Evolutionary conservation across 2,797 vertebrate genomes (phyloP), one percentile per base, ranked within the genome.

Genomic region (Oreortyx pictus): DNA sequence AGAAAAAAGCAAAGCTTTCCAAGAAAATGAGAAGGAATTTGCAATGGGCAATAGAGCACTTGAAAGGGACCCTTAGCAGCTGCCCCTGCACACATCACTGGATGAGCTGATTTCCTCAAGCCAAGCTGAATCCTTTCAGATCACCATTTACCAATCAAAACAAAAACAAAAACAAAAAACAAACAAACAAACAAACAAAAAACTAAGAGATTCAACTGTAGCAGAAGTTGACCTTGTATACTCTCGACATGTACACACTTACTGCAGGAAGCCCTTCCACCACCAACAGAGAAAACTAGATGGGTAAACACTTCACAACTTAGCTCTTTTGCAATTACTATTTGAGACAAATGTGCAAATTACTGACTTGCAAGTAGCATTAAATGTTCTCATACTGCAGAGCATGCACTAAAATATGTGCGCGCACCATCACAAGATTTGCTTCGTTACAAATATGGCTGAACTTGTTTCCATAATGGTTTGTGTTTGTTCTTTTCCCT

Each of bases 391-490:
- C 71, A 60, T 86, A 37, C 50, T 94, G 92, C 94, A 96, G 85
- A 95, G 80, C 85, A 64, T 0, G 74, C 92, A 89, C 82, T 95
- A 94, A 96, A 95, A 93, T 89, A 92, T 76, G 70, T 93, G 88
- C 92, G 91, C n/a, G 85, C 74, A 9, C 95, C 92, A 89, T 94
- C 94, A 94, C 92, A 88, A 96, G 96, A 96, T 94, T 73, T 79
- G 80, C 94, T 70, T 73, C 92, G 73, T 89, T 73, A 94, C 85
- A 92, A 93, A 89, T 95, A 96, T 95, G 95, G 89, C 89, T 94
- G 96, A 95, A 95, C 89, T 92, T 93, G 89, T 94, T 96, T 92
- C 96, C 95, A 94, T 94, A 95, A 96, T 47, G 80, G 95, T 88
- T 95, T 37, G 7, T 47, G 93, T 89, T 96, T 94, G 94, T 94